A percentile compares a stretch with the other conserved stretches of the same genome.
These are phyloP conservation scores for Aphrophora alni DNA, from an alignment of 2,888 invertebrate genomes.

Conservation along the genomic window DNA sequence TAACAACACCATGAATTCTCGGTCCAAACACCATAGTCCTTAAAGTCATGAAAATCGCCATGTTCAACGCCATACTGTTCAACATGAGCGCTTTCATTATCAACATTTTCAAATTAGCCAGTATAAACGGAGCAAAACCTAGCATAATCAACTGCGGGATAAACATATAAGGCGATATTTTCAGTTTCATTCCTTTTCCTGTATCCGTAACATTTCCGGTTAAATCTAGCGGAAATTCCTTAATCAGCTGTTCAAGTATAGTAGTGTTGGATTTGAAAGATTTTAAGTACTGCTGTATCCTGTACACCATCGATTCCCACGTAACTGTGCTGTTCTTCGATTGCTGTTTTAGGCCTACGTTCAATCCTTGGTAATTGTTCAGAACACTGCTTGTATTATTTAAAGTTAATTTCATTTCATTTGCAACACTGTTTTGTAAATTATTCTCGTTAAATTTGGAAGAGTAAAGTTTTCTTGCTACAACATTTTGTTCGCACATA, in stretches of 20 bases:
- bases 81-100: slow-evolving; percentile 53
- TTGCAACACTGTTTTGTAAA: background rate
- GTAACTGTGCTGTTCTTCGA: background rate
- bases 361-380: no score
- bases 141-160: slow-evolving; percentile 47
- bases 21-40: slow-evolving; percentile 53
- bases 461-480: no score
- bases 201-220: background rate
- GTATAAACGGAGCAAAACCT: slow-evolving; percentile 39
- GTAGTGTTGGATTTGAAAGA: background rate
- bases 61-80: slow-evolving; percentile 53
- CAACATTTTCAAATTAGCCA: slow-evolving; percentile 51
- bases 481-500: background rate
- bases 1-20: slow-evolving; percentile 47
- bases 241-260: background rate
- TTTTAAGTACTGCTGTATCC: background rate
- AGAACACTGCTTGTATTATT: background rate
- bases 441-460: background rate
- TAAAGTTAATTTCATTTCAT: background rate
- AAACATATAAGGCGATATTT: slow-evolving; percentile 39
- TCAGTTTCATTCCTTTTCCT: background rate
- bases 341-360: no score
- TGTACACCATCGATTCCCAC: background rate
- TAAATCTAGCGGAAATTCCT: background rate
- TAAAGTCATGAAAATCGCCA: slow-evolving; percentile 51